phyloP scores from a whole-genome alignment of 2,888 invertebrate species.

The Pinctada fucata region DNA sequence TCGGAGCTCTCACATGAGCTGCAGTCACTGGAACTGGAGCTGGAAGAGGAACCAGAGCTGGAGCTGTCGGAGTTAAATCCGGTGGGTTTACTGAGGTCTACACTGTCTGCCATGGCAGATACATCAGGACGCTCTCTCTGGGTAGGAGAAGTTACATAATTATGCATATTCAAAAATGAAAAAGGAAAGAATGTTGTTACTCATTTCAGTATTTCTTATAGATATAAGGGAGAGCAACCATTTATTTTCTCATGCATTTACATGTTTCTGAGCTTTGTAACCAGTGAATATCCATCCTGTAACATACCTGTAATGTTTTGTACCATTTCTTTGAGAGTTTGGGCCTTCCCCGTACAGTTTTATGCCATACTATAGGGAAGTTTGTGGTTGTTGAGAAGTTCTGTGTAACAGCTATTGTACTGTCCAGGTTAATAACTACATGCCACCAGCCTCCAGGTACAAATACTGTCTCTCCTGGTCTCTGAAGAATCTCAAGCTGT shows the following conservation, averaged over 20 bases:
- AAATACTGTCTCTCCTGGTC: constrained; percentile 97
- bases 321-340: constrained; percentile 97
- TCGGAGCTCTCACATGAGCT: constrained; percentile 46
- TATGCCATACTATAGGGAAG: constrained; percentile 98
- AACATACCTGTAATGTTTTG: constrained; percentile 78
- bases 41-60: constrained; percentile 84
- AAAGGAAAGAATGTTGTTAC: no score
- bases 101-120: constrained; percentile 80
- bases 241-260: no score
- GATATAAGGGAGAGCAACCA: no score
- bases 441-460: constrained; percentile 99
- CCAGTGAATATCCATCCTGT: not conserved
- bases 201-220: no score
- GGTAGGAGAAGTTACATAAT: no score
- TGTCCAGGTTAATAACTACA: constrained; percentile 96
- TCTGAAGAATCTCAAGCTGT: constrained; percentile 93
- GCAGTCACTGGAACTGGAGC: constrained; percentile 83
- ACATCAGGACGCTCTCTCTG: constrained; percentile 74
- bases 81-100: constrained; percentile 90
- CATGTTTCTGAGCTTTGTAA: no score
- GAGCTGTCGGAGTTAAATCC: constrained; percentile 97
- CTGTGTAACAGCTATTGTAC: constrained; percentile 98
- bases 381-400: constrained; percentile 94
- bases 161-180: no score
- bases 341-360: constrained; percentile 93